Evolutionary conservation across 92 coral and sea anemone genomes (phyloP).

Genomic region (Parazoanthus darwini): DNA sequence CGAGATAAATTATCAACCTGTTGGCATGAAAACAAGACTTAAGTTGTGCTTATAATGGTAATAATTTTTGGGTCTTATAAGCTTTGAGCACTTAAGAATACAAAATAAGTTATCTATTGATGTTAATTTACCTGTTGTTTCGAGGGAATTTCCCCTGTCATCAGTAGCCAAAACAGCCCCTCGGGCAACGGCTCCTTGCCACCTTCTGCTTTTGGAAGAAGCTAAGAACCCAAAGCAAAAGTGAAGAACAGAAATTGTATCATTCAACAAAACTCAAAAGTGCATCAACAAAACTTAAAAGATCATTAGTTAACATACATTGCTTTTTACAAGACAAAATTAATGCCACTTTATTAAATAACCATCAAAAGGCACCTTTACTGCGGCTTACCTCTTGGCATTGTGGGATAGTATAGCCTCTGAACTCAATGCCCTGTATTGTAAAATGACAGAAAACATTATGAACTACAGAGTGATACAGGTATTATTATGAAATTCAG

Average conservation of each 20-base stretch:
- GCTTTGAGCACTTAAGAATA: too few species aligned
- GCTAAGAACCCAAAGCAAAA: slow-evolving; percentile 52
- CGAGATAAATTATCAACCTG: slow-evolving; percentile 88
- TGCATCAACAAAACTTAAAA: too few species aligned
- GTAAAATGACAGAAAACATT: not conserved
- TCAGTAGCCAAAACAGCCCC: slow-evolving; percentile 94
- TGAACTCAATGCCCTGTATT: slow-evolving; percentile 87
- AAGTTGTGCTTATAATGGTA: too few species aligned
- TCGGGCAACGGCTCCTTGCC: slow-evolving; percentile 96
- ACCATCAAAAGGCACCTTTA: not conserved
- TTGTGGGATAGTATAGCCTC: slow-evolving; percentile 98
- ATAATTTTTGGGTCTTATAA: too few species aligned
- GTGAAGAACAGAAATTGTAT: not conserved
- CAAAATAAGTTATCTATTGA: too few species aligned
- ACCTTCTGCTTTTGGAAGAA: slow-evolving; percentile 94
- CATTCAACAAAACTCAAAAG: not conserved
- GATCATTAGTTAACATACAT: too few species aligned
- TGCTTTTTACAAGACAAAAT: too few species aligned
- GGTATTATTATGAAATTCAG: not conserved
- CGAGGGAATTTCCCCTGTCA: slow-evolving; percentile 96
- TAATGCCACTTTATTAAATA: not conserved
- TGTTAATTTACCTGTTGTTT: slow-evolving; percentile 78
- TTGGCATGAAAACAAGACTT: not conserved
- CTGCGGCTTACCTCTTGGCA: slow-evolving; percentile 86
- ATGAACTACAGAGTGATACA: not conserved